Base-by-base conservation (phyloP, 2,888 invertebrate species). In the Clunio marinus region DNA sequence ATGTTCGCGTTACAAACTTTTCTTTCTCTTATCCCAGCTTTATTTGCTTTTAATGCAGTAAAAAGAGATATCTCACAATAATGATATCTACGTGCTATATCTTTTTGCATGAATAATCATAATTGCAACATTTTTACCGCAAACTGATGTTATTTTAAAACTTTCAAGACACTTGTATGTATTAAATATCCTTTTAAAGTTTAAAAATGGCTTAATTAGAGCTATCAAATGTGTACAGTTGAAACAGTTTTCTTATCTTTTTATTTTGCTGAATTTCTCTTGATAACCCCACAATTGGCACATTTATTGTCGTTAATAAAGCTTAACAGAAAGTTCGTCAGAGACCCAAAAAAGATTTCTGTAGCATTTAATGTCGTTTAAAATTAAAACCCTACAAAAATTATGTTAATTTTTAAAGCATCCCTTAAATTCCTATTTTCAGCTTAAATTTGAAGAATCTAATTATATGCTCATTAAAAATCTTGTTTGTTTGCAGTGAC, bases 71-170 rank as follows among this genome's bases (percentile, higher is more conserved):
- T 41, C 41, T 20, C 37, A 28, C 41, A n/a, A 41, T 62, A 62
- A 62, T 62, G 62, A 62, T 62, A 37, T 62, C 41, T 62, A 62
- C 62, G 62, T 62, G 62, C 41, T 62, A 62, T 62, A 15, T 24
- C 37, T 62, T 41, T 62, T 41, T 62, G 41, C 20, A 62, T 41
- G 62, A 62, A 62, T 62, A 41, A 41, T 62, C 37, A 62, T 62
- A 22, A 32, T 32, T 32, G 5, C 32, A n/a, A n/a, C n/a, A n/a
- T n/a, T n/a, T n/a, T n/a, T n/a, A n/a, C n/a, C n/a, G n/a, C n/a
- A n/a, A n/a, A n/a, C n/a, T 35, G 51, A 17, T 24, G 51, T 51
- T n/a, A n/a, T 13, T 4, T 35, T 35, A 35, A 13, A 8, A 8
- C n/a, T n/a, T n/a, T 8, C 32, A 32, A 32, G 32, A 32, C 4